These are phyloP conservation scores for Agelaius tricolor DNA, from an alignment of 2,113 vertebrate genomes.

Conservation along the genomic window DNA sequence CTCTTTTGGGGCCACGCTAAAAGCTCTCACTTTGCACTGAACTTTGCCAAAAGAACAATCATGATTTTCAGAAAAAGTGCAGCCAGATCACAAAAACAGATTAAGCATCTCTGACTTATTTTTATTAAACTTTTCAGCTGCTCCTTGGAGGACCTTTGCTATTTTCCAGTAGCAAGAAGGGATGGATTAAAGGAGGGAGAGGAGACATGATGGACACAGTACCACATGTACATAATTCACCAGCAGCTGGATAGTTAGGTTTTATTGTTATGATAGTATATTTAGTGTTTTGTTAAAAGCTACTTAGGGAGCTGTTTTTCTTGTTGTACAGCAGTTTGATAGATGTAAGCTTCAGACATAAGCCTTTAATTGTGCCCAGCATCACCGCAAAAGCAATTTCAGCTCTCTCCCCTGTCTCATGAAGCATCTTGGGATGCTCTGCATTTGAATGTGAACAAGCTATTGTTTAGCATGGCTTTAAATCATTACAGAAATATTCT, in stretches of 20 bases:
- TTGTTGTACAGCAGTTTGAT: conserved; percentile 19
- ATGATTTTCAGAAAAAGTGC: neutral
- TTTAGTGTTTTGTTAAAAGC: conserved; percentile 33
- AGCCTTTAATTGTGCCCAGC: conserved; percentile 48
- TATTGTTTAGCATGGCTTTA: conserved; percentile 41
- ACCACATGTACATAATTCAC: neutral
- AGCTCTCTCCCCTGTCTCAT: conserved; percentile 1
- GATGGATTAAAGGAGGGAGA: neutral
- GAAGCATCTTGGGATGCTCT: conserved; percentile 1
- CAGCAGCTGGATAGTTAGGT: conserved; percentile 27
- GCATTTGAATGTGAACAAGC: conserved; percentile 8
- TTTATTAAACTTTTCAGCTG: conserved; percentile 28
- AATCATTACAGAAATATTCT: conserved; percentile 35
- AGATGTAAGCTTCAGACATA: conserved; percentile 22
- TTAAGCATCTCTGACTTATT: neutral
- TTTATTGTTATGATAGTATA: conserved; percentile 23
- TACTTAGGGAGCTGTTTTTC: conserved; percentile 13
- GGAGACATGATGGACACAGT: neutral
- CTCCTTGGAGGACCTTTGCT: conserved; percentile 19
- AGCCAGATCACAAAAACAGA: neutral
- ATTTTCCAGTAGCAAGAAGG: neutral
- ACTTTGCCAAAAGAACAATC: conserved; percentile 14
- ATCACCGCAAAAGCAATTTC: conserved; percentile 24
- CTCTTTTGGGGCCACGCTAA: neutral
- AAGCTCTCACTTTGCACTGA: neutral